Base-by-base conservation (phyloP, 2,888 invertebrate species). In the Melanostoma scalare region DNA sequence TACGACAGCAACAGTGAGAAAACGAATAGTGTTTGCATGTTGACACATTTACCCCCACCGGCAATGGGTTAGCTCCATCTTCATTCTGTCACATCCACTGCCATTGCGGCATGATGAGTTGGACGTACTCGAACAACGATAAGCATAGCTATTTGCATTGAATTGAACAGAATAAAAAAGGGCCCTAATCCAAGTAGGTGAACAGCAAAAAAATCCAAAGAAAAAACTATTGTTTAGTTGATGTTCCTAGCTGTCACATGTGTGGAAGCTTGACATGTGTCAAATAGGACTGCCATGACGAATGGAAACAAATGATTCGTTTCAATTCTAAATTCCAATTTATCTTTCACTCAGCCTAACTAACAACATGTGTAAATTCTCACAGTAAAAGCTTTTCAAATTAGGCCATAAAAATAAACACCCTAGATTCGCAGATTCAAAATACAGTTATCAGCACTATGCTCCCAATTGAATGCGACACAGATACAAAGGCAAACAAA, bases 51-150 rank as follows among this genome's bases (percentile, higher is more conserved):
- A 82, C 73, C 61, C 63, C 72, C 77, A 52, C 61, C 72, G 77
- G 81, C 77, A 77, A 77, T 82, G 77, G 68, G 67, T 76, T 81
- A 67, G 72, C 77, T 81, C 77, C 72, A 77, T 72, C 77, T 81
- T 77, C 60, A 71, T 67, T 46, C 67, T 76, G 81, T 72, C 72
- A 72, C 68, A 77, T 82, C 81, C 77, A 63, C 38, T 69, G 48
- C 46, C 60, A 55, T 68, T 81, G 81, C 71, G 67, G 55, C 77
- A 67, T 55, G 61, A 74, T 40, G 69, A 52, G 74, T 69, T 74
- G 79, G 74, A 80, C 56, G 30, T 38, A 75, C 53, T 53, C 76
- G 61, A 38, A 48, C 46, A 67, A 31, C 31, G 38, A 53, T 61
- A 77, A 50, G 63, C 56, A 77, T 10, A 36, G 36, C 56, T 40